Evolutionary conservation across 35 echinoderm and acorn worm species (phyloP).

Genomic region (Stichopus chloronotus): DNA sequence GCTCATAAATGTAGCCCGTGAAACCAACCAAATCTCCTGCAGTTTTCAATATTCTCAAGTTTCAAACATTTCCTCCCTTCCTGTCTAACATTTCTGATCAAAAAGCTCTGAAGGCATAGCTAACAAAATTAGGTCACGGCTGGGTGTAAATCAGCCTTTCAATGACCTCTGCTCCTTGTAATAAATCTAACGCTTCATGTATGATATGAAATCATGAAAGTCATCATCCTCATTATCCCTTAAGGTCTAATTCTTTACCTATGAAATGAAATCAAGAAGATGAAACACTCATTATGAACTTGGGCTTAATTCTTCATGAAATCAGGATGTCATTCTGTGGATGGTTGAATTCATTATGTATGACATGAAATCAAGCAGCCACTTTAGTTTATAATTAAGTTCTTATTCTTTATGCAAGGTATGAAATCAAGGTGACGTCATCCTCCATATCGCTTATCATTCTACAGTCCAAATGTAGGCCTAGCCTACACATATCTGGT

Average conservation of each 20-base stretch:
- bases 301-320: no score
- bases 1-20: neutral
- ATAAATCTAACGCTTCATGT: neutral
- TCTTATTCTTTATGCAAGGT: no score
- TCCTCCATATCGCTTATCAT: neutral
- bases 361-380: neutral
- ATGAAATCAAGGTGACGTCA: neutral
- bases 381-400: neutral
- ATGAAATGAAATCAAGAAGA: no score
- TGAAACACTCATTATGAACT: no score
- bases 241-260: no score
- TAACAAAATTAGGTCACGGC: neutral
- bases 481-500: no score
- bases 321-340: no score
- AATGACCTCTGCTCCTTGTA: neutral
- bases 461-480: no score
- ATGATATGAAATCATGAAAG: neutral
- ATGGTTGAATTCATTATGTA: neutral
- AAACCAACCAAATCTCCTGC: neutral
- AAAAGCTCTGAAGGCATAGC: neutral
- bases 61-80: conserved; percentile 1
- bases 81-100: neutral
- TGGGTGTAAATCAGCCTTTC: neutral
- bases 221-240: neutral
- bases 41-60: conserved; percentile 3